Base-by-base conservation (phyloP, 1,140 invertebrate species). In the Vanessa atalanta region DNA sequence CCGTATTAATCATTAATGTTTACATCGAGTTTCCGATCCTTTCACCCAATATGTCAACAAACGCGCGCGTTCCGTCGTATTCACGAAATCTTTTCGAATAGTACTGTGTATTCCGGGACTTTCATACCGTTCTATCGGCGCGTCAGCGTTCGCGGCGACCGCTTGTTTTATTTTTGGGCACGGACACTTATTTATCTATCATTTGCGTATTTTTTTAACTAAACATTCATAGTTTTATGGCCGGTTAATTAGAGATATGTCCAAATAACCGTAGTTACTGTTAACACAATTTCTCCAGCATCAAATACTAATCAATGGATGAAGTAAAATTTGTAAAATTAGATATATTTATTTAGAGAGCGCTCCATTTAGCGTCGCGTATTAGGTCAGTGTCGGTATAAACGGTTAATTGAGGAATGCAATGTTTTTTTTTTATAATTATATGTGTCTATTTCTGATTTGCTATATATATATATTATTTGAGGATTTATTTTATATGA, bases 91-190 rank as follows among this genome's bases (percentile, higher is more conserved):
- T 87, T 88, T 86, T 83, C 80, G 83, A 81, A 65, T 63, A 84
- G 78, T 82, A 81, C 78, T 66, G 78, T 83, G 72, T 86, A 86
- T 88, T 88, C 85, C 83, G 80, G 86, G 82, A 83, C 76, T 78
- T 80, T 77, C 71, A 73, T 65, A 55, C 73, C 80, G 81, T 69
- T 60, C 31, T 31, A 48, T 50, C 20, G 55, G 43, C 79, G 77
- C 83, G 85, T 88, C 83, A 84, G 86, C 73, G 82, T 66, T 70
- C 60, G 72, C 78, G 77, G 72, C 79, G 80, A 81, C 77, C 72
- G 85, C 83, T 83, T 79, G 84, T 85, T 88, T 89, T 91, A 91
- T 91, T 91, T 90, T 91, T 87, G 83, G 82, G 80, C 75, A 55
- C 77, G 75, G 76, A 82, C 83, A 78, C 48, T 71, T 80, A 83